Conservation (phyloP, 2,797 vertebrate species). For the Rallus crepitans region DNA sequence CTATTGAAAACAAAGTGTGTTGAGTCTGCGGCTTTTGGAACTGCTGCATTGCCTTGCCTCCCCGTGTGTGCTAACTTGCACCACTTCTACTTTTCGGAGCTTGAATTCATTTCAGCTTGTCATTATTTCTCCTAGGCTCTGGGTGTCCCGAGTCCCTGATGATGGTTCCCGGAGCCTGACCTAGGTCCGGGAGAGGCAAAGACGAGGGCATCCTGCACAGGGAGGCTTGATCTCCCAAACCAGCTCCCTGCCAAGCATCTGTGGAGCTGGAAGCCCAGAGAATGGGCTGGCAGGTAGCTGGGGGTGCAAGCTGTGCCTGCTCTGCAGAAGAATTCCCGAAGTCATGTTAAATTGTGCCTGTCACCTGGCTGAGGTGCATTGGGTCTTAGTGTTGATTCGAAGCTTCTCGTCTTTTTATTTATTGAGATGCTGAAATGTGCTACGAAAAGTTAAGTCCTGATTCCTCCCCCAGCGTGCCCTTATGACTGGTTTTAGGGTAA, state of each 20-base stretch:
- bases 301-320: background rate
- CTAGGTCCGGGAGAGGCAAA: background rate
- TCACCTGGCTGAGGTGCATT: background rate
- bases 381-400: background rate
- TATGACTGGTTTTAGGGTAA: background rate
- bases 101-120: background rate
- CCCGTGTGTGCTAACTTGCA: background rate
- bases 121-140: background rate
- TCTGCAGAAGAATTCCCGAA: background rate
- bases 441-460: background rate
- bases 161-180: background rate
- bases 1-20: background rate
- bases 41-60: background rate
- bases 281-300: background rate
- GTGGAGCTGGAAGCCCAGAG: background rate
- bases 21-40: background rate
- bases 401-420: background rate
- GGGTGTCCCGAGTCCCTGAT: background rate
- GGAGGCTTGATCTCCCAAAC: background rate
- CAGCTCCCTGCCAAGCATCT: background rate
- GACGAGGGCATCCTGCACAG: background rate
- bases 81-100: background rate
- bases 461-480: background rate
- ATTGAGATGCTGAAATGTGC: background rate
- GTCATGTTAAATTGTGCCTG: fast-evolving